Base-by-base conservation (phyloP, 2,113 vertebrate species). In the Cynopterus brachyotis region DNA sequence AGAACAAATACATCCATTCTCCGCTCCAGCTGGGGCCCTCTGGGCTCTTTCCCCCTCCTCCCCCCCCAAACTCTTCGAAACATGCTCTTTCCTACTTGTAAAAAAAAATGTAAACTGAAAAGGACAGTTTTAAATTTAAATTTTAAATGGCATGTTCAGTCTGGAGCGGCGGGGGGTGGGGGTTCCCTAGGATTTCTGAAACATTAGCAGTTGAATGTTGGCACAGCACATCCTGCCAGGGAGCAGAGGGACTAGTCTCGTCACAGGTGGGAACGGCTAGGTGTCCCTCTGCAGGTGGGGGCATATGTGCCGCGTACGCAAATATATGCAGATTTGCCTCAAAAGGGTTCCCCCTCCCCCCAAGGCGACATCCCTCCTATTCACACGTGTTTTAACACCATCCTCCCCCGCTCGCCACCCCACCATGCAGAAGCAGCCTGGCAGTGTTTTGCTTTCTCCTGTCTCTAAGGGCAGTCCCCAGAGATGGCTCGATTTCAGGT, bases 71-170 rank as follows among this genome's bases (percentile, higher is more conserved):
- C 12, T 70, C 93, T 84, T 87, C 55, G 9, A 75, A 84, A 62
- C 42, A 84, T 3, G 47, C 35, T 57, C 5, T 89, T 95, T n/a
- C 37, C 19, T 37, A 19, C 42, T 40, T 91, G n/a, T 13, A 80
- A 86, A 89, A 78, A 57, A 89, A 78, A 45, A 19, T 2, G 2
- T 42, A 73, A 64, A 42, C 42, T 47, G 50, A 92, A 60, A 96
- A 40, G 64, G n/a, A 45, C 53, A 66, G 81, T 73, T 59, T 35
- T 2, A 40, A 35, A 32, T 78, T 87, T 93, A 62, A 92, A 93
- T 28, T 85, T 13, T 83, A 89, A 96, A 35, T 79, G n/a, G 19
- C 20, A 28, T 9, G 2, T 88, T 75, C 82, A 16, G 82, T 93
- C 82, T 59, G 64, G 15, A 15, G 15, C 28, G 10, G 59, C 4